A percentile compares a stretch with the other conserved stretches of the same genome.
phyloP scores from a whole-genome alignment of 2,797 vertebrate species.

The Sparidentex hasta region DNA sequence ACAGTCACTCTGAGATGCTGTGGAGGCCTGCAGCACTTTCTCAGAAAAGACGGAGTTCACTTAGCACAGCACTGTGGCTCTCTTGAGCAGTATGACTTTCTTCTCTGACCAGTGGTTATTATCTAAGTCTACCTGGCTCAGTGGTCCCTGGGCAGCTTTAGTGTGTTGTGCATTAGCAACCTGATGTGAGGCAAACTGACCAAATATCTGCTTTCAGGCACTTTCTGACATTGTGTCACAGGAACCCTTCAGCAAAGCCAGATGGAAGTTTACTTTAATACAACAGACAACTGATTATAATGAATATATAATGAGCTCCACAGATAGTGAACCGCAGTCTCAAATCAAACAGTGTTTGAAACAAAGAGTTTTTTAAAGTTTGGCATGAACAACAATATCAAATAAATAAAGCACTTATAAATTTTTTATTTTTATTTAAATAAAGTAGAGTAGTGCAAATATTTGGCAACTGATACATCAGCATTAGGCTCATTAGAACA shows the following conservation, averaged over 20 bases:
- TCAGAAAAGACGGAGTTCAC: conserved; percentile 25
- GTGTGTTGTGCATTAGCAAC: neutral
- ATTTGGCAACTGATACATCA: too few relatives aligned
- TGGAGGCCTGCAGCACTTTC: conserved; percentile 23
- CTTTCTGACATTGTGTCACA: neutral
- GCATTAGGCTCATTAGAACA: too few relatives aligned
- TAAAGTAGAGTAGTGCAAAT: too few relatives aligned
- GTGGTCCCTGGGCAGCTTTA: neutral
- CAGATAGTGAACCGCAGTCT: too few relatives aligned
- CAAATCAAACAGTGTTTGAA: too few relatives aligned
- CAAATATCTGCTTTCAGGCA: neutral
- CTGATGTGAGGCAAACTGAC: neutral
- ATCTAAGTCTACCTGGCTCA: neutral
- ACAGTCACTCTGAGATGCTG: conserved; percentile 9
- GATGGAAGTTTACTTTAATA: neutral
- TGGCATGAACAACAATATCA: neutral
- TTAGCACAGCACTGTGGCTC: conserved; percentile 11
- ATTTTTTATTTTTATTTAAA: too few relatives aligned
- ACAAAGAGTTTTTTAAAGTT: neutral
- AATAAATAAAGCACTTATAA: neutral
- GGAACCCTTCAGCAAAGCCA: neutral
- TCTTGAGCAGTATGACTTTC: conserved; percentile 6
- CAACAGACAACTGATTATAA: neutral
- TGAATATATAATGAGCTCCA: neutral
- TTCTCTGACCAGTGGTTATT: neutral